Base-by-base conservation (phyloP, 1,140 invertebrate genomes). In the Drosophila quadrilineata region DNA sequence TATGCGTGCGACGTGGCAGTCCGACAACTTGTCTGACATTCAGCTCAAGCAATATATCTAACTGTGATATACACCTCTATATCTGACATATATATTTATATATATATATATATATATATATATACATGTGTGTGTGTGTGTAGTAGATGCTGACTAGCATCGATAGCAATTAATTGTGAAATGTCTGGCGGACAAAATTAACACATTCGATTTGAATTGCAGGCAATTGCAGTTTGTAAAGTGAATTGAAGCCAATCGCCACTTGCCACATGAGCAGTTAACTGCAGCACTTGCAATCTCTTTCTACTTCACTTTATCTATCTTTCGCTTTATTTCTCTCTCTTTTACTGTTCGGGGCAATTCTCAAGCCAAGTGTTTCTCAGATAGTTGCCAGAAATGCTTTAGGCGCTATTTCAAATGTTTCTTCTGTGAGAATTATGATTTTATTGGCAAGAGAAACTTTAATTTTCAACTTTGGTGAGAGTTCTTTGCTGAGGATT, bases 121-220 rank as follows among this genome's bases (percentile, higher is more conserved):
- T 29, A 5, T 36, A 16, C 9, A n/a, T 26, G 28, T 1, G 10
- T 33, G 2, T 35, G 8, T 29, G 28, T 45, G 17, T 45, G 10
- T 45, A 21, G 21, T 6, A 21, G 8, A 10, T 16, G 24, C 29
- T 46, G 40, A 41, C 54, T 21, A 45, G 63, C 54, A 68, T 57
- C 72, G 41, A 73, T 58, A 58, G 64, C 58, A 76, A 63, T 82
- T 84, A 76, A 82, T 84, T 76, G 77, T 21, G n/a, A 54, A 54
- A 63, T 79, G 74, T 66, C 74, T 66, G 64, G 41, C 60, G 52
- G 57, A 59, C 52, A 69, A 76, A 69, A 82, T 82, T 73, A 82
- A 70, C 77, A 82, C 72, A 66, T 45, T 26, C 21, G 33, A 22
- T 29, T 65, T 59, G 49, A 50, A 68, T 62, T 56, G n/a, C n/a